Evolutionary conservation across 1,140 invertebrate genomes (phyloP), one percentile per base, ranked within the genome.

Genomic region (Rhopalosiphum maidis): DNA sequence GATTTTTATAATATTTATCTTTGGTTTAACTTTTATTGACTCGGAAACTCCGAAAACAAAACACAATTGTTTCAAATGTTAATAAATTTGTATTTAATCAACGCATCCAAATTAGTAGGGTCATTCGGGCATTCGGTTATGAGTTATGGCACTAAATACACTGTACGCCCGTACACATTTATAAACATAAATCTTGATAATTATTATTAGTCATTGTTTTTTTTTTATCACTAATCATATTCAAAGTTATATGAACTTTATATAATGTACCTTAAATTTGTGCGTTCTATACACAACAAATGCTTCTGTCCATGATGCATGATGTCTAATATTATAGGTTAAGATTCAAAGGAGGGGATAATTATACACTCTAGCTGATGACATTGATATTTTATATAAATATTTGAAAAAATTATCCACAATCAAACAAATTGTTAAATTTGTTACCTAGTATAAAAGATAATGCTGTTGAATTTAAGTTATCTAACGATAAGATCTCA

Each of bases 31-130:
- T 37, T 48, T 82, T 91, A 77, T 68, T 48, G 43, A 30, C 43
- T 43, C 55, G 41, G 55, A 43, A 43, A 60, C 37, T 22, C 21
- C 90, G n/a, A 91, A 77, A 60, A 91, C 90, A 91, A 21, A n/a
- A 91, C 55, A 46, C 54, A 46, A 91, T 82, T 77, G 68, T 91
- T 91, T 91, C 90, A 68, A 91, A 91, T 82, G 68, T 82, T 82
- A 77, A 91, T 51, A 82, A 60, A 91, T 82, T 77, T 82, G 41
- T 82, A 60, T 91, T 91, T 91, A 91, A 91, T 91, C 51, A 91
- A 91, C 90, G 30, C 68, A n/a, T 82, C 43, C 68, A 68, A 91
- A 91, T 91, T 91, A 91, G 90, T 82, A 30, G 43, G 90, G 18
- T 68, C 3, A 23, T 9, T n/a, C n/a, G 30, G 11, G 46, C 43